Conservation (phyloP, 1,140 invertebrate species). For the Hylyphantes graminicola region DNA sequence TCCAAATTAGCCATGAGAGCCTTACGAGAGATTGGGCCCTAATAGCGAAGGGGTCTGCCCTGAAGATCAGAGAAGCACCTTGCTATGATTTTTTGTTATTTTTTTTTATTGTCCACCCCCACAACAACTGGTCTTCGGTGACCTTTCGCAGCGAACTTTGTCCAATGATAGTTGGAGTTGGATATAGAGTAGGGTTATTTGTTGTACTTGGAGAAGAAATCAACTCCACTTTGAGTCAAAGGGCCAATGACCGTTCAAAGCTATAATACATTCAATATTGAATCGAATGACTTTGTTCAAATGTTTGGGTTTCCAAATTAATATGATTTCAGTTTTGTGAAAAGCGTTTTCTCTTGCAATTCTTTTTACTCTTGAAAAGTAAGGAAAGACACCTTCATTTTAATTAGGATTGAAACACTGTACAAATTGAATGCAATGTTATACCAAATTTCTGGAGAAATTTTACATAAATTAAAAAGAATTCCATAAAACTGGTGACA, state of each 20-base stretch:
- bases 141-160: conserved; percentile 36
- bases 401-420: too few species aligned
- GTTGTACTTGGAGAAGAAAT: conserved; percentile 33
- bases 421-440: too few species aligned
- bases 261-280: too few species aligned
- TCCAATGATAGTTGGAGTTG: conserved; percentile 29
- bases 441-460: too few species aligned
- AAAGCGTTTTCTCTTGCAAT: too few species aligned
- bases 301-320: too few species aligned
- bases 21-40: conserved; percentile 47
- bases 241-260: conserved; percentile 41
- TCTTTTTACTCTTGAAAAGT: too few species aligned
- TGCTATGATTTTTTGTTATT: conserved; percentile 38
- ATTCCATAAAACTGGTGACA: too few species aligned
- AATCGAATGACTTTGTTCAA: too few species aligned
- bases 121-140: conserved; percentile 22
- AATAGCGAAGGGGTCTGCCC: conserved; percentile 35
- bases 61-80: conserved; percentile 49
- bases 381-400: too few species aligned
- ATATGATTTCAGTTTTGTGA: too few species aligned
- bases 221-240: conserved; percentile 21
- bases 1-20: conserved; percentile 55
- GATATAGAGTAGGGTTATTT: conserved; percentile 36
- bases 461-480: too few species aligned
- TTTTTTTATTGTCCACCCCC: conserved; percentile 37